phyloP scores from a whole-genome alignment of 2,797 vertebrate species.

The Anableps anableps region DNA sequence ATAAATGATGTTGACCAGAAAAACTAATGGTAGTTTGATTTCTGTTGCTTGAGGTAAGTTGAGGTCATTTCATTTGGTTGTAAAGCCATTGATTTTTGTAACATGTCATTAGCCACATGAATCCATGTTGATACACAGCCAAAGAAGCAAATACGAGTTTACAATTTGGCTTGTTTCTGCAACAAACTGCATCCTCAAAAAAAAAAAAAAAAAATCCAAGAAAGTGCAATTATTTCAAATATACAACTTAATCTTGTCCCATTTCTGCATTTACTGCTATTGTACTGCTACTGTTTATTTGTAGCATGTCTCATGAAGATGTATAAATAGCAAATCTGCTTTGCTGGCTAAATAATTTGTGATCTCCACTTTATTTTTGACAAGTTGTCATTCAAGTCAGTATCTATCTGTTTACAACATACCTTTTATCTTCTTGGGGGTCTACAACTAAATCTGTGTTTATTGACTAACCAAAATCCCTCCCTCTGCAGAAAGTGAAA shows the following conservation, averaged over 20 bases:
- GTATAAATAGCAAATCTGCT: background rate
- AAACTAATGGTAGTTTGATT: background rate
- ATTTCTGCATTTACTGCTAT: background rate
- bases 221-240: background rate
- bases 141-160: background rate
- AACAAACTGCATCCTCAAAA: too few relatives aligned
- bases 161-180: background rate
- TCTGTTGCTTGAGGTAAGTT: background rate
- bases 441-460: conserved; percentile 31
- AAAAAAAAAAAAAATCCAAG: background rate
- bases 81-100: background rate
- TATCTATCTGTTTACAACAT: background rate
- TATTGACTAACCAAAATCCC: background rate
- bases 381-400: background rate
- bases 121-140: background rate
- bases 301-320: background rate
- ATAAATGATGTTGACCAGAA: background rate
- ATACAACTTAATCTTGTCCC: background rate
- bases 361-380: background rate
- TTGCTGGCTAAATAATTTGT: background rate
- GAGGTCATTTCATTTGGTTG: too few relatives aligned
- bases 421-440: background rate
- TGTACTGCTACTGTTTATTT: background rate
- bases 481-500: background rate
- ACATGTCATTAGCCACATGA: background rate